Base-by-base conservation (phyloP, 1,140 invertebrate species). In the Cydia pomonella region DNA sequence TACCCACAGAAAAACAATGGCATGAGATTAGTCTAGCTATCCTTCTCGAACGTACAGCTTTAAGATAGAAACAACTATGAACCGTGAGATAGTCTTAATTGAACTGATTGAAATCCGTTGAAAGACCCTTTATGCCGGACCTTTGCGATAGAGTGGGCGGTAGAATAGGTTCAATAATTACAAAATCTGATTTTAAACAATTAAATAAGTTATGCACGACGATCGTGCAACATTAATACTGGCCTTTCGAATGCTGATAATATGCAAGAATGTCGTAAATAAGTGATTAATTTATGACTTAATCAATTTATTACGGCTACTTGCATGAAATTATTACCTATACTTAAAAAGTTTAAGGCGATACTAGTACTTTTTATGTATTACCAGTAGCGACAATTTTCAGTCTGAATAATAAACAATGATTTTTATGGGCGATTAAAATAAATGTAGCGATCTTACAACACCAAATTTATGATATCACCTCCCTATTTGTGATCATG, bases 391-490 rank as follows among this genome's bases (percentile, higher is more conserved):
- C 18, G n/a, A 59, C 16, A 18, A 12, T 59, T 18, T 21, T n/a
- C 27, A 29, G 12, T 16, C n/a, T 4, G 10, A 53, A 18, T 38
- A 13, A 69, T 69, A 69, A 69, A 69, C 64, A 38, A 38, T 69
- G n/a, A 38, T 47, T 73, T 47, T 73, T 73, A 47, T 50, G 47
- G 44, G 44, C 27, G 18, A 50, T 53, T 50, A 73, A 50, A 33
- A 73, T 16, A 23, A 27, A 73, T 23, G 16, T 27, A 29, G 27
- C 63, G 16, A 76, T 76, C 75, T 79, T 80, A 80, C 80, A 83
- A 85, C 83, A 82, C 71, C 78, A 77, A 84, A 84, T 82, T 84
- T 82, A 77, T 75, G 72, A 82, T 87, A 87, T 86, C 83, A 80
- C 80, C 71, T 80, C 74, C 76, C 74, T 81, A 69, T 44, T 44